Evolutionary conservation across 1,140 invertebrate species (phyloP).

Genomic region (Heliconius nattereri): DNA sequence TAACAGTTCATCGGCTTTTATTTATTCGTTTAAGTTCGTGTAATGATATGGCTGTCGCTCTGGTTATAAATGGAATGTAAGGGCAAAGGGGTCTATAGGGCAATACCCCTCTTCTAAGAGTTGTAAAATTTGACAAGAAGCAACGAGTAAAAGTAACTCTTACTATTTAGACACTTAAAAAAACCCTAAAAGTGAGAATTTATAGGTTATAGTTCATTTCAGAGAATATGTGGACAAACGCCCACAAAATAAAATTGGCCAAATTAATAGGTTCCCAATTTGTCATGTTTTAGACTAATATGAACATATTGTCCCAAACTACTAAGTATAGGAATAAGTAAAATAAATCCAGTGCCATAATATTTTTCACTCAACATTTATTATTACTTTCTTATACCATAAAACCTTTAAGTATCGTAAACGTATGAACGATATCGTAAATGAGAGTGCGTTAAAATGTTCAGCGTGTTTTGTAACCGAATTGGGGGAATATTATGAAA

Average conservation of each 20-base stretch:
- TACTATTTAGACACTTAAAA: too few species aligned
- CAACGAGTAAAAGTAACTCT: too few species aligned
- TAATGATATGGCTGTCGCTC: not conserved
- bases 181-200: too few species aligned
- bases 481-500: not conserved
- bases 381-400: constrained; percentile 31
- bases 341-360: constrained; percentile 11
- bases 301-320: not conserved
- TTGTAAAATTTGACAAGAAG: too few species aligned
- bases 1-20: constrained; percentile 12
- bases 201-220: too few species aligned
- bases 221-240: too few species aligned
- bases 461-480: constrained; percentile 17
- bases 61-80: not conserved
- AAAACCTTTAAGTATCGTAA: constrained; percentile 38
- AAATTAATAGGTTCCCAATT: too few species aligned
- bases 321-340: not conserved
- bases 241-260: too few species aligned
- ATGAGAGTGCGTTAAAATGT: constrained; percentile 34
- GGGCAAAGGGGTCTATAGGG: too few species aligned
- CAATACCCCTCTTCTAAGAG: too few species aligned
- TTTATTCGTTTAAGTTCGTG: not conserved
- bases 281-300: not conserved
- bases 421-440: constrained; percentile 32
- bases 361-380: constrained; percentile 31